Base-by-base conservation (phyloP, 2,113 vertebrate species). In the Zapus hudsonius region DNA sequence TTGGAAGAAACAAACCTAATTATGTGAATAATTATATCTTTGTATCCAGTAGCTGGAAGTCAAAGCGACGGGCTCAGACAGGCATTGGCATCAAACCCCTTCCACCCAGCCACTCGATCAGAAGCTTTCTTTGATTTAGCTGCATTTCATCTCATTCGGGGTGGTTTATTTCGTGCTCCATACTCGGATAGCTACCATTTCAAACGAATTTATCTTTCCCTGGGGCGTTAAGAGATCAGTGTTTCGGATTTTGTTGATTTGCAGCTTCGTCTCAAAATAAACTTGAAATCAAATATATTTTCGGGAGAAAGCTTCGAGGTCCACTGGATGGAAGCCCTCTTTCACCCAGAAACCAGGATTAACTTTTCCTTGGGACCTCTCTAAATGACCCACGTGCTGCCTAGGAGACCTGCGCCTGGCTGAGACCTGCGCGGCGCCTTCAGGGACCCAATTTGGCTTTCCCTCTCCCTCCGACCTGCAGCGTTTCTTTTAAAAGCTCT, bases 401-500 rank as follows among this genome's bases (percentile, higher is more conserved):
- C 63, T 36, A 63, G 33, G 40, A 57, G 67, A 59, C 61, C 47
- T 23, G 52, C 47, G n/a, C 88, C 19, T 2, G 66, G 33, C 86
- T 36, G 13, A 3, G 36, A 69, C 89, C 83, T 25, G 38, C 36
- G 55, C 42, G 6, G 86, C 22, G 63, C 81, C 84, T 80, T 7
- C 59, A 59, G 84, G 36, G 79, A 74, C 78, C 5, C 27, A 75
- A 44, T 86, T 93, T 36, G 70, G 40, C 83, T 86, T 61, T 27
- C 44, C 74, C 40, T 17, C 57, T 91, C 52, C 61, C 29, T 33
- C 29, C 7, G 7, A 47, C 1, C 36, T 2, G 47, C 61, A 42
- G 61, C n/a, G 66, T 96, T 97, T 97, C 96, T 94, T 97, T 97
- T 78, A 91, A 90, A 87, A 73, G 67, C 72, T 86, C 83, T n/a